Evolutionary conservation across 2,113 vertebrate genomes (phyloP).

Genomic region (Macquaria australasica): DNA sequence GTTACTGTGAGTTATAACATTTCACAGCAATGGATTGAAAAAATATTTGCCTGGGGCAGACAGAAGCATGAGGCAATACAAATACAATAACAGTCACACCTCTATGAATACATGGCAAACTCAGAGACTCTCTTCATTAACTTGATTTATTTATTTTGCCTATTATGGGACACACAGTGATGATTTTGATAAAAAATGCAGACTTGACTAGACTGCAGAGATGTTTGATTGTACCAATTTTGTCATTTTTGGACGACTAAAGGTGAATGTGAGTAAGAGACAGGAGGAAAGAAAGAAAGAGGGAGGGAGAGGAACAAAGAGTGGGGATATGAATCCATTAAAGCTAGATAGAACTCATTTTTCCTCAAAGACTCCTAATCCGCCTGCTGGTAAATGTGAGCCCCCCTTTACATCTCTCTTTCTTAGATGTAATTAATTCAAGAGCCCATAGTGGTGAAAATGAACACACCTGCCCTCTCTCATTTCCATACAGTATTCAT

Average conservation of each 20-base stretch:
- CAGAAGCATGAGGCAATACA: slow-evolving; percentile 8
- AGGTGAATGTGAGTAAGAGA: background rate
- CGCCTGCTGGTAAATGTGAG: too few species aligned
- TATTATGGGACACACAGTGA: background rate
- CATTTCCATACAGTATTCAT: slow-evolving; percentile 4
- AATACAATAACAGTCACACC: slow-evolving; percentile 24
- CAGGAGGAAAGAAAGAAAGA: background rate
- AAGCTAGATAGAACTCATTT: background rate
- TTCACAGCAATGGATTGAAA: slow-evolving; percentile 20
- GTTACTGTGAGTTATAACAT: slow-evolving; percentile 30
- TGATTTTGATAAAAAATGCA: background rate
- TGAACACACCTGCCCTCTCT: slow-evolving; percentile 23
- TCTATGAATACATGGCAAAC: slow-evolving; percentile 14
- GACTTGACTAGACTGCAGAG: background rate
- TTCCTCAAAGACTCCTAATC: too few species aligned
- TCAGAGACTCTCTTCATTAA: background rate
- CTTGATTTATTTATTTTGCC: background rate
- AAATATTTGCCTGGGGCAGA: slow-evolving; percentile 26
- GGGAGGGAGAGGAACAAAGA: too few species aligned
- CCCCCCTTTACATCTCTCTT: too few species aligned
- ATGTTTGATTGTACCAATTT: slow-evolving; percentile 12
- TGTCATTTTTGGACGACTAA: background rate
- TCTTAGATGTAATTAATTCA: slow-evolving; percentile 33
- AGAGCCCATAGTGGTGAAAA: background rate
- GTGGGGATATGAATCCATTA: slow-evolving; percentile 23